These are phyloP conservation scores for Coenonympha glycerion DNA, from an alignment of 2,888 invertebrate species.

Conservation along the genomic window DNA sequence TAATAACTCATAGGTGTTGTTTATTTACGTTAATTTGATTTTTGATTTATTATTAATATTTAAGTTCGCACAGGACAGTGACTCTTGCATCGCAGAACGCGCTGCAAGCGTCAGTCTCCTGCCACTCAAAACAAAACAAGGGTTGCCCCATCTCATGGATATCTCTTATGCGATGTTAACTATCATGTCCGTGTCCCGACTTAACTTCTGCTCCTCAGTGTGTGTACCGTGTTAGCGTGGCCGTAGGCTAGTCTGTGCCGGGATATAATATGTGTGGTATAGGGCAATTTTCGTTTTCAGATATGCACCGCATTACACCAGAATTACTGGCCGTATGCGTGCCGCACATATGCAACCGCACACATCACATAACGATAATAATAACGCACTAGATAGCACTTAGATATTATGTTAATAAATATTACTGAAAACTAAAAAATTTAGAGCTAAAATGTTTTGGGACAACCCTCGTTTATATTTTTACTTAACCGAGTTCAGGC, in stretches of 20 bases:
- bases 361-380: slow-evolving; percentile 73
- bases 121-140: slow-evolving; percentile 61
- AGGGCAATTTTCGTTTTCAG: slow-evolving; percentile 77
- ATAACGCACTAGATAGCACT: slow-evolving; percentile 75
- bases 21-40: slow-evolving; percentile 37
- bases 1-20: slow-evolving; percentile 43
- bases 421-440: slow-evolving; percentile 59
- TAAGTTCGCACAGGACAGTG: slow-evolving; percentile 51
- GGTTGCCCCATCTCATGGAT: slow-evolving; percentile 77
- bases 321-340: slow-evolving; percentile 77
- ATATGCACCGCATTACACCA: slow-evolving; percentile 76
- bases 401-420: slow-evolving; percentile 64
- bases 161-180: slow-evolving; percentile 69
- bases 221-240: slow-evolving; percentile 61
- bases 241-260: slow-evolving; percentile 60
- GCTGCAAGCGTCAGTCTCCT: slow-evolving; percentile 48
- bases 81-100: slow-evolving; percentile 37
- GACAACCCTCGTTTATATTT: slow-evolving; percentile 75
- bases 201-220: slow-evolving; percentile 67
- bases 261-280: slow-evolving; percentile 76
- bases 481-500: slow-evolving; percentile 60
- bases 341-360: slow-evolving; percentile 76
- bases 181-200: slow-evolving; percentile 73
- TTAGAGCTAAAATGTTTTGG: slow-evolving; percentile 72
- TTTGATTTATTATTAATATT: slow-evolving; percentile 44